Conservation (phyloP, 2,797 vertebrate genomes). For the Fringilla coelebs region DNA sequence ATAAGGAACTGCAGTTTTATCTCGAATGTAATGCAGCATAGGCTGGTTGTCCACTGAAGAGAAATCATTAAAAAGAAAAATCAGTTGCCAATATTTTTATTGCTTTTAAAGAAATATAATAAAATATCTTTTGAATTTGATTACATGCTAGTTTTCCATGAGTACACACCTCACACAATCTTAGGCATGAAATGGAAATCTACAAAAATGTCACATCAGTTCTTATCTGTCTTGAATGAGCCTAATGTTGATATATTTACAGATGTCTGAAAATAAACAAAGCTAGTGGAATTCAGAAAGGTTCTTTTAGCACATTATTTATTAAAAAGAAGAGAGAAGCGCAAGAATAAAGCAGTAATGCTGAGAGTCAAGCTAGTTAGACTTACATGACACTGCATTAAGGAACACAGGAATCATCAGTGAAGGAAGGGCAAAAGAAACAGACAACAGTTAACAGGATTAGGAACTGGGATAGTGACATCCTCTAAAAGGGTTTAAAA, state of each 20-base stretch:
- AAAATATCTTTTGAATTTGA: not conserved
- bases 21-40: slow-evolving; percentile 98
- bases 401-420: slow-evolving; percentile 90
- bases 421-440: slow-evolving; percentile 84
- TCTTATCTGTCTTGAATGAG: slow-evolving; percentile 27
- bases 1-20: slow-evolving; percentile 97
- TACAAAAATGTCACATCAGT: not conserved
- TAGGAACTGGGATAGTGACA: slow-evolving; percentile 69
- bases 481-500: slow-evolving; percentile 51
- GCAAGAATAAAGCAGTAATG: slow-evolving; percentile 58
- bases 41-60: slow-evolving; percentile 96
- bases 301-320: not conserved
- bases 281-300: not conserved
- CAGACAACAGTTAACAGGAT: slow-evolving; percentile 82
- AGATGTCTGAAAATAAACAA: not conserved
- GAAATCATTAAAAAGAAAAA: slow-evolving; percentile 17
- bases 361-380: slow-evolving; percentile 76
- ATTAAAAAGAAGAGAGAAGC: slow-evolving; percentile 5
- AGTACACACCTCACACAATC: not conserved
- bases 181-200: slow-evolving; percentile 28
- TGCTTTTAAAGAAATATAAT: not conserved
- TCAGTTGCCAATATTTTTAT: not conserved
- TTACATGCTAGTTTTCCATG: slow-evolving; percentile 20
- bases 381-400: slow-evolving; percentile 99
- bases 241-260: slow-evolving; percentile 5